Evolutionary conservation across 2,888 invertebrate species (phyloP).

Genomic region (Dendrolimus houi): DNA sequence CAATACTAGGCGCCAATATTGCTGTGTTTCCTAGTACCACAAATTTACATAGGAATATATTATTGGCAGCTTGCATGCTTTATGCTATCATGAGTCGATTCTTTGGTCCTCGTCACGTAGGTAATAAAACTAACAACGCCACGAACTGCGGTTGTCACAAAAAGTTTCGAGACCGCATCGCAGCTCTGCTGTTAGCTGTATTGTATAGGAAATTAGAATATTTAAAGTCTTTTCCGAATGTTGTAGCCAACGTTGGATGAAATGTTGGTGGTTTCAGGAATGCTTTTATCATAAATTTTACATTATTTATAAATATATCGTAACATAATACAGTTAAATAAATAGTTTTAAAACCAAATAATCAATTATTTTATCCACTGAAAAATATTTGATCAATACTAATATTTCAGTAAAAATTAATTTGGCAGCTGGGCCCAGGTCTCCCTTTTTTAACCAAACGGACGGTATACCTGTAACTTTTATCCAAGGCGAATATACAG

Average conservation of each 20-base stretch:
- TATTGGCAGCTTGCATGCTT: slow-evolving; percentile 21
- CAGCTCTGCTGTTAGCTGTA: neutral
- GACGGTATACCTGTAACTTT: no score
- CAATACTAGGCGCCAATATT: no score
- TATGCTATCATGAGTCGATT: slow-evolving; percentile 2
- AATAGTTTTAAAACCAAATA: no score
- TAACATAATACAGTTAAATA: no score
- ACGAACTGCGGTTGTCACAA: slow-evolving; percentile 46
- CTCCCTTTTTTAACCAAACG: no score
- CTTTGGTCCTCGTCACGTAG: slow-evolving; percentile 46
- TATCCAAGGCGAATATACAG: no score
- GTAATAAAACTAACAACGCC: slow-evolving; percentile 51
- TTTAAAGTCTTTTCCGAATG: slow-evolving; percentile 19
- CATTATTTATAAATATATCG: no score
- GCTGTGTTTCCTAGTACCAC: no score
- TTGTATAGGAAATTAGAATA: slow-evolving; percentile 38
- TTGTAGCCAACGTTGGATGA: slow-evolving; percentile 3
- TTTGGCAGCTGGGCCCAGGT: no score
- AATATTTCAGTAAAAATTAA: no score
- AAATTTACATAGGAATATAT: slow-evolving; percentile 5
- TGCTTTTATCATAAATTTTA: neutral
- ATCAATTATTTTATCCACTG: no score
- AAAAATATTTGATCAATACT: no score
- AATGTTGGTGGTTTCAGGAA: slow-evolving; percentile 2
- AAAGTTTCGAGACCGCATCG: slow-evolving; percentile 19